Evolutionary conservation across 2,113 vertebrate genomes (phyloP), one percentile per base, ranked within the genome.

Genomic region (Sprattus sprattus): DNA sequence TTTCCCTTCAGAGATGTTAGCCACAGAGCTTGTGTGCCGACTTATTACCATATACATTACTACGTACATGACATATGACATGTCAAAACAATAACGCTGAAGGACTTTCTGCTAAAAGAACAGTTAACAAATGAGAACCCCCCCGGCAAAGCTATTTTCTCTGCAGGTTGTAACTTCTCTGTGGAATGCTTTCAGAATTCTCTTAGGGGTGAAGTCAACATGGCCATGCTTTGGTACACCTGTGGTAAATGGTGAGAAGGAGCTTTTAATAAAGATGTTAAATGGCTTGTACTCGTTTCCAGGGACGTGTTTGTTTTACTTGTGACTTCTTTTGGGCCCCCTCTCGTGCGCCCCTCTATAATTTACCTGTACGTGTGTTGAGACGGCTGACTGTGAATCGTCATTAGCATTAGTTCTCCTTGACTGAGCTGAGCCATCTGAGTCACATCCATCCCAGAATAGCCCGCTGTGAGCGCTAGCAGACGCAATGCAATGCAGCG

Each of bases 381-480:
- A 60, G 71, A 49, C 45, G 10, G 50, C 22, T 81, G 57, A 47
- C n/a, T 20, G 86, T 81, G 80, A 84, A 71, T 87, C 57, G 60
- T 83, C 18, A 47, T 87, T 82, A 85, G 9, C 54, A 45, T 87
- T 87, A 57, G 54, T 83, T 82, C 64, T 87, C 45, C 46, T 1
- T 75, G 71, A 85, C 67, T 32, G 25, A 89, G 81, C 25, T 25
- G 6, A 16, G 50, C 22, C 81, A 52, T 39, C 39, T 83, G 83
- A 85, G 64, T 88, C 52, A 85, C 45, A 57, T 44, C 22, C n/a
- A 57, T 80, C 9, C 52, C 84, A 78, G 82, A 86, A 84, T 75
- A 85, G 78, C 82, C 39, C 15, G 60, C n/a, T n/a, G 60, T 64
- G 22, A 6, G 60, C 22, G 60, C 52, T 64, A 5, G n/a, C n/a